Evolutionary conservation across 2,113 vertebrate genomes (phyloP).

Genomic region (Pedionomus torquatus): DNA sequence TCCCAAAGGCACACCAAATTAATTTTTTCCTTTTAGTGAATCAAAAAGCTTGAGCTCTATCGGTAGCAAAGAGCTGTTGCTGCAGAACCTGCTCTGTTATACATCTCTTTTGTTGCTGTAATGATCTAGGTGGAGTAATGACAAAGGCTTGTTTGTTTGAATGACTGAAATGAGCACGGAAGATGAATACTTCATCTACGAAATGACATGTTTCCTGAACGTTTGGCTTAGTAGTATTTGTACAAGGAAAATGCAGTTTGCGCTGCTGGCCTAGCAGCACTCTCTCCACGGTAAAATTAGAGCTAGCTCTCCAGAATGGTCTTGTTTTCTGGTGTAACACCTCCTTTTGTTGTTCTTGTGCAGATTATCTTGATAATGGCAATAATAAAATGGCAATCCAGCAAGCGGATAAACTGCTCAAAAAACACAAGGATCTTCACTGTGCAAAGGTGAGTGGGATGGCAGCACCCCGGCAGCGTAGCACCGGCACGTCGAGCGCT

Average conservation of each 20-base stretch:
- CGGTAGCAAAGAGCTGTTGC: slow-evolving; percentile 23
- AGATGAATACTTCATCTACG: slow-evolving; percentile 3
- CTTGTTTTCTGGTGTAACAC: neutral
- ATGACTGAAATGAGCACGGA: neutral
- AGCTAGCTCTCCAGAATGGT: neutral
- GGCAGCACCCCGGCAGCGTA: neutral
- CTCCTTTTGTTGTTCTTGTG: neutral
- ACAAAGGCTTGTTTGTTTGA: slow-evolving; percentile 60
- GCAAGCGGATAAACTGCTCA: slow-evolving; percentile 96
- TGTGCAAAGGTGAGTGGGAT: slow-evolving; percentile 91
- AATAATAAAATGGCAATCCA: slow-evolving; percentile 99
- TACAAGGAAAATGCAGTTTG: neutral
- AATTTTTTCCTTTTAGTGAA: neutral
- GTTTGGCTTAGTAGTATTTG: neutral
- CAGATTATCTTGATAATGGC: slow-evolving; percentile 99
- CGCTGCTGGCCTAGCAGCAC: neutral
- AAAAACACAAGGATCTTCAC: slow-evolving; percentile 98
- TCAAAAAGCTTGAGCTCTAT: neutral
- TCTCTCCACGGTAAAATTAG: rapidly evolving
- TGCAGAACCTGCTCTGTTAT: slow-evolving; percentile 31
- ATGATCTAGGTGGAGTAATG: slow-evolving; percentile 28
- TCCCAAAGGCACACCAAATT: neutral
- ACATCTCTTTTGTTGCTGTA: slow-evolving; percentile 27
- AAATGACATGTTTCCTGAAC: neutral
- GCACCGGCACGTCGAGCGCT: neutral